Base-by-base conservation (phyloP, 2,888 invertebrate genomes). In the Entomobrya multifasciata region DNA sequence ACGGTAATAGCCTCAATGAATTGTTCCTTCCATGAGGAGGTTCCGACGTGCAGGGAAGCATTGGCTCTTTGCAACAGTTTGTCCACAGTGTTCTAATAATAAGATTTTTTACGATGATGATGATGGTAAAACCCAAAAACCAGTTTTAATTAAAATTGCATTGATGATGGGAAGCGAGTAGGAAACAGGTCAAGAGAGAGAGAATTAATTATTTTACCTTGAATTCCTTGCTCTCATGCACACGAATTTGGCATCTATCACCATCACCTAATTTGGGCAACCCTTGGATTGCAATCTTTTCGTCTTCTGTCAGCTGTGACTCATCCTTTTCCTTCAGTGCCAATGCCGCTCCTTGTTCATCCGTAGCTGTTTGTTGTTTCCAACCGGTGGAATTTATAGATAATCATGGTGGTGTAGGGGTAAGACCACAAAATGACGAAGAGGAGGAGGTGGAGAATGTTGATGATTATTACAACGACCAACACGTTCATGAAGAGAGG, bases 1-100 rank as follows among this genome's bases (percentile, higher is more conserved):
- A 99, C 98, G 60, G 98, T 98, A 90, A 99, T 94, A 52, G 99
- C 99, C 93, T 99, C 99, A 92, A 96, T 94, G 93, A 99, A 99
- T 93, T 99, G 99, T 92, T 99, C 99, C 93, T 96, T 97, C 99
- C 99, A 99, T 0, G 98, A 98, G n/a, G 98, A 98, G 20, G 99
- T 98, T 87, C 99, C 94, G 49, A 95, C 93, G 80, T 99, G 95
- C 89, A 99, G 94, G 20, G 99, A 98, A 62, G 98, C 96, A 93
- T 99, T 99, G 88, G 99, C 98, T 92, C 98, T 95, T 94, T 99
- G 98, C 91, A 99, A 96, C 93, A 99, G 94, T 93, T 99, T 98
- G 94, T 99, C 99, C 88, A 99, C 99, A 57, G 98, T 98, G 92
- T 97, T 98, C 97, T 98, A 77, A 1, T 25, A 10, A 20, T 57